These are phyloP conservation scores for Drosophila formosana DNA, from an alignment of 2,888 invertebrate species.

Conservation along the genomic window DNA sequence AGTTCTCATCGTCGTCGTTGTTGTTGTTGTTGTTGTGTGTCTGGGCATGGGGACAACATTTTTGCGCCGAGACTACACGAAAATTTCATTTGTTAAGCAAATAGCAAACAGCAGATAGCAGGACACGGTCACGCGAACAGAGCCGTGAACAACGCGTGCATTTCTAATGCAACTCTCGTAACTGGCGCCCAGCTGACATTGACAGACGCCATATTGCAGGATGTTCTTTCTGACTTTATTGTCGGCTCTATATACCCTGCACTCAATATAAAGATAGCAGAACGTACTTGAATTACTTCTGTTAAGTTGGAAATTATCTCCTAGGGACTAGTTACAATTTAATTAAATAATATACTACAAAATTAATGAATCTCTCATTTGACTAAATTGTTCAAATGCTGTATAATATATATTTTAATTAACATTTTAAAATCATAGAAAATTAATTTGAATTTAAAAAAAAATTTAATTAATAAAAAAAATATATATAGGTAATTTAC, in stretches of 20 bases:
- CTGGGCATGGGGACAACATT: conserved; percentile 14
- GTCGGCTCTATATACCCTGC: conserved; percentile 28
- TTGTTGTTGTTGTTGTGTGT: not conserved
- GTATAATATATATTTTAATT: no score
- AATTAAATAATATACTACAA: no score
- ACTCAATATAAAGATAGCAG: not conserved
- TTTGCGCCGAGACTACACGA: conserved; percentile 56
- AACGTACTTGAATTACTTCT: no score
- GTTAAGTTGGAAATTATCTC: not conserved
- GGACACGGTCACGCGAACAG: conserved; percentile 53
- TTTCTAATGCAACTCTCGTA: conserved; percentile 54
- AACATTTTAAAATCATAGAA: no score
- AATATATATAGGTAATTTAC: no score
- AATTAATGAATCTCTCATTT: no score
- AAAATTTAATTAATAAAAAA: no score
- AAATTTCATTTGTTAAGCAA: conserved; percentile 80
- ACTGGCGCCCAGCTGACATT: conserved; percentile 66
- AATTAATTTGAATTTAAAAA: no score
- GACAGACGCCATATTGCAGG: conserved; percentile 66
- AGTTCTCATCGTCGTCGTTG: not conserved
- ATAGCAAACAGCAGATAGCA: conserved; percentile 53
- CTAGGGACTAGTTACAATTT: no score
- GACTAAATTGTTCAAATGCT: no score
- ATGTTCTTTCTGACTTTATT: conserved; percentile 35
- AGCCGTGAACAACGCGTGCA: conserved; percentile 36